phyloP scores from a whole-genome alignment of 2,797 vertebrate genomes.

The Decapterus maruadsi region DNA sequence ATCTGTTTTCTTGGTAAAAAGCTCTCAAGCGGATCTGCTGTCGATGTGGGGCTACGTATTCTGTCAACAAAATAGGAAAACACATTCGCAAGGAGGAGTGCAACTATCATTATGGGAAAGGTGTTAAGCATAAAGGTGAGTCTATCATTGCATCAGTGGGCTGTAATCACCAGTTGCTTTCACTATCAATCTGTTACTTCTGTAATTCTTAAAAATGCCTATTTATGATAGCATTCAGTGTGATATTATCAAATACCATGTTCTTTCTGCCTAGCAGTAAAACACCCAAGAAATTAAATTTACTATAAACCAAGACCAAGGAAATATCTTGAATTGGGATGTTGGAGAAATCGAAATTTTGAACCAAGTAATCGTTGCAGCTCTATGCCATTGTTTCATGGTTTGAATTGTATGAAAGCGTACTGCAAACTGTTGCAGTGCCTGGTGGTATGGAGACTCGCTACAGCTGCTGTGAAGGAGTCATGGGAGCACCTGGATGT shows the following conservation, averaged over 20 bases:
- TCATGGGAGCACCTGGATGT: constrained; percentile 86
- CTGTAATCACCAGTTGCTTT: neutral
- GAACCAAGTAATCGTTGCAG: neutral
- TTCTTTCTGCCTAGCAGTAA: neutral
- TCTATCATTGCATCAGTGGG: too few relatives aligned
- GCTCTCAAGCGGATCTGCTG: constrained; percentile 88
- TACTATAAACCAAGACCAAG: neutral
- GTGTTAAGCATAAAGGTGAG: constrained; percentile 84
- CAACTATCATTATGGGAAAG: constrained; percentile 87
- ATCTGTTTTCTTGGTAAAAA: constrained; percentile 55
- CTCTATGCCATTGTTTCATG: neutral
- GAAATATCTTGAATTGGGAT: neutral
- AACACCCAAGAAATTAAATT: neutral
- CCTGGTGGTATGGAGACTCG: constrained; percentile 86
- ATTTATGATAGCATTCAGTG: neutral
- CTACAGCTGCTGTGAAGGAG: constrained; percentile 89
- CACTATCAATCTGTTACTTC: neutral
- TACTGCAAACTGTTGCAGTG: constrained; percentile 70
- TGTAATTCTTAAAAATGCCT: neutral
- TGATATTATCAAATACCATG: neutral
- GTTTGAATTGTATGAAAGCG: neutral
- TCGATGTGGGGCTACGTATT: constrained; percentile 86
- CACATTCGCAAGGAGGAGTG: constrained; percentile 87
- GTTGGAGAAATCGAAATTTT: neutral
- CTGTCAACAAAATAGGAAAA: constrained; percentile 83